Evolutionary conservation across 2,797 vertebrate species (phyloP).

Genomic region (Acipenser ruthenus): DNA sequence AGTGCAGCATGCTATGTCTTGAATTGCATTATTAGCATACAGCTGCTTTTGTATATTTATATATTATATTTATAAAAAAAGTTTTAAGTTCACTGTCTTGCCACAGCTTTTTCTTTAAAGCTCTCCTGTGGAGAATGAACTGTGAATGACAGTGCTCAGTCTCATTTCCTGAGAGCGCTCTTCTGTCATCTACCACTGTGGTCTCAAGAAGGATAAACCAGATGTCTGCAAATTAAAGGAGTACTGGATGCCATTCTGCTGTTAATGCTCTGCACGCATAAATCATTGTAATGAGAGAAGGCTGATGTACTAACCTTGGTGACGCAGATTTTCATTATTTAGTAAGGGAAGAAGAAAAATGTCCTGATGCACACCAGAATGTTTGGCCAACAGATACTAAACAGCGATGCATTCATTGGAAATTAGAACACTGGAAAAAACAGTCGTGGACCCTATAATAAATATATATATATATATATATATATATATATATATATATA

Average conservation of each 20-base stretch:
- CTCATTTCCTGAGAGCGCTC: slow-evolving; percentile 37
- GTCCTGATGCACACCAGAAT: slow-evolving; percentile 12
- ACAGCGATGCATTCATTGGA: neutral
- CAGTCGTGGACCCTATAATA: neutral
- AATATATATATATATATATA: neutral
- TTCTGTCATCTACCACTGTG: slow-evolving; percentile 55
- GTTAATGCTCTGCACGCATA: slow-evolving; percentile 53
- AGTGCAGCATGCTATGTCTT: too few species aligned
- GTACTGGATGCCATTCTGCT: slow-evolving; percentile 45
- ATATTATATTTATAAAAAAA: too few species aligned
- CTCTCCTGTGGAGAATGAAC: slow-evolving; percentile 32
- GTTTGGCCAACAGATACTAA: slow-evolving; percentile 12
- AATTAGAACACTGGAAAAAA: neutral
- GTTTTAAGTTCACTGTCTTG: slow-evolving; percentile 44
- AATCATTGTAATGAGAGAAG: slow-evolving; percentile 54
- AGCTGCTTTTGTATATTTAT: too few species aligned
- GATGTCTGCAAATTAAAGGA: slow-evolving; percentile 61
- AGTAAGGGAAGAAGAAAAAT: slow-evolving; percentile 5
- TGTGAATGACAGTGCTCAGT: slow-evolving; percentile 42
- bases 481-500: neutral
- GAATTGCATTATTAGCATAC: too few species aligned
- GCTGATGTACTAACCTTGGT: slow-evolving; percentile 56
- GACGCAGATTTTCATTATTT: slow-evolving; percentile 35
- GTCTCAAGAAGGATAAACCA: slow-evolving; percentile 49
- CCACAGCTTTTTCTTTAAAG: slow-evolving; percentile 32